These are phyloP conservation scores for Buteo buteo DNA, from an alignment of 2,113 vertebrate species.

Conservation along the genomic window DNA sequence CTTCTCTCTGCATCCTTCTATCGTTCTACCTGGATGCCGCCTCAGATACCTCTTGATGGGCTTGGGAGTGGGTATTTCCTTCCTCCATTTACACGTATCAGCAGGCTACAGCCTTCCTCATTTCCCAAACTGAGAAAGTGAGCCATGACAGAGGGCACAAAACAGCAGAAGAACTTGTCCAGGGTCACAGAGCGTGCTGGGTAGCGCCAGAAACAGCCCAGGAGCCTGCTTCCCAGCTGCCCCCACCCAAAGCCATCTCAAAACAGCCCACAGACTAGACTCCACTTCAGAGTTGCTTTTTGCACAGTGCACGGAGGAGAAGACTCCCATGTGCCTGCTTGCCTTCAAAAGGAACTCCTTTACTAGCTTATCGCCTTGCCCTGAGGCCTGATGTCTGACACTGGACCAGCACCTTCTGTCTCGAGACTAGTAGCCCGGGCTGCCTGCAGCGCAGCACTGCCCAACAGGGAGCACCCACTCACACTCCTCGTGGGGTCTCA, in stretches of 20 bases:
- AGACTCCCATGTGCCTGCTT: background rate
- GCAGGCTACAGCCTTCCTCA: background rate
- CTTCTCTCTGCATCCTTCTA: background rate
- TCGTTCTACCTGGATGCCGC: background rate
- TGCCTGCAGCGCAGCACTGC: background rate
- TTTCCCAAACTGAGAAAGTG: background rate
- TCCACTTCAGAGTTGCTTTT: background rate
- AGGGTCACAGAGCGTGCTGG: background rate
- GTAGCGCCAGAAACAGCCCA: background rate
- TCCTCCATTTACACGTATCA: background rate
- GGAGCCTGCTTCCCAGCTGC: background rate
- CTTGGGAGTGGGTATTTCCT: background rate
- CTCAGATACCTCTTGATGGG: background rate
- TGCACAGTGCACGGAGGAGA: background rate
- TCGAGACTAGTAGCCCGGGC: background rate
- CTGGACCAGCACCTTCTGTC: background rate
- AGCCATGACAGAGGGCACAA: background rate
- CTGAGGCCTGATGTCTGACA: background rate
- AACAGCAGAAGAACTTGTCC: background rate
- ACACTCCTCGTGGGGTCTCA: accelerated
- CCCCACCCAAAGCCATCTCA: background rate
- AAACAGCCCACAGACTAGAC: background rate
- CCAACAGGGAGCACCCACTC: background rate
- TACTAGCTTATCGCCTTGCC: constrained; percentile 2
- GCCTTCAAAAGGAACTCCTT: background rate